phyloP scores from a whole-genome alignment of 2,113 vertebrate species.

The Isichthys henryi region DNA sequence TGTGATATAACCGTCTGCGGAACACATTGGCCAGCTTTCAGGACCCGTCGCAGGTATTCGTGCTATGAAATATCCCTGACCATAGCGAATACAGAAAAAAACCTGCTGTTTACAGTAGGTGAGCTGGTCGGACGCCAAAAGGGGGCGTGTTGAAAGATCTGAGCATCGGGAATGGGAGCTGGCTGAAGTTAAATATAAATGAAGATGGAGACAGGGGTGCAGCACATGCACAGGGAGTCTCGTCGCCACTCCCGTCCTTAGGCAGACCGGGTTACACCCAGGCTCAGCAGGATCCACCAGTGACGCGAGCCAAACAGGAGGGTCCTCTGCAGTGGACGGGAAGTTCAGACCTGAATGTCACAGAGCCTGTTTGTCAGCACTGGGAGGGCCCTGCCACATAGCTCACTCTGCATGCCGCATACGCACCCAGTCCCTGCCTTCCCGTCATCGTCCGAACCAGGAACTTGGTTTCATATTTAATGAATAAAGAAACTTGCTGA shows the following conservation, averaged over 20 bases:
- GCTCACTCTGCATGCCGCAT: background rate
- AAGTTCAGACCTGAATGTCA: background rate
- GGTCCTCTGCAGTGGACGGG: background rate
- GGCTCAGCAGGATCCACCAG: background rate
- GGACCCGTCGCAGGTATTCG: background rate
- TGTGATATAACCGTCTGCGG: background rate
- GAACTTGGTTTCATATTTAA: background rate
- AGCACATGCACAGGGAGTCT: background rate
- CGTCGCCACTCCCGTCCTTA: background rate
- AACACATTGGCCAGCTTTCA: background rate
- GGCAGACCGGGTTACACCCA: background rate
- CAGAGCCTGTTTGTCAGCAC: background rate
- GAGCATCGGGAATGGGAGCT: background rate
- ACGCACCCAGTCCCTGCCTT: background rate
- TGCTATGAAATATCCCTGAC: background rate
- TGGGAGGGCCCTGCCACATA: background rate
- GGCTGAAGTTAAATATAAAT: constrained; percentile 7
- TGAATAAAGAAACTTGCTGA: background rate
- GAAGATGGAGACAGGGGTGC: background rate
- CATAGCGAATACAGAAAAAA: background rate
- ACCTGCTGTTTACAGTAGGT: background rate
- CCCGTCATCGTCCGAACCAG: background rate
- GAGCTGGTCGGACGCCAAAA: background rate
- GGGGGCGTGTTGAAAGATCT: background rate
- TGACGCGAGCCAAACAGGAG: background rate